Evolutionary conservation across 2,797 vertebrate species (phyloP).

Genomic region (Chrysocyon brachyurus): DNA sequence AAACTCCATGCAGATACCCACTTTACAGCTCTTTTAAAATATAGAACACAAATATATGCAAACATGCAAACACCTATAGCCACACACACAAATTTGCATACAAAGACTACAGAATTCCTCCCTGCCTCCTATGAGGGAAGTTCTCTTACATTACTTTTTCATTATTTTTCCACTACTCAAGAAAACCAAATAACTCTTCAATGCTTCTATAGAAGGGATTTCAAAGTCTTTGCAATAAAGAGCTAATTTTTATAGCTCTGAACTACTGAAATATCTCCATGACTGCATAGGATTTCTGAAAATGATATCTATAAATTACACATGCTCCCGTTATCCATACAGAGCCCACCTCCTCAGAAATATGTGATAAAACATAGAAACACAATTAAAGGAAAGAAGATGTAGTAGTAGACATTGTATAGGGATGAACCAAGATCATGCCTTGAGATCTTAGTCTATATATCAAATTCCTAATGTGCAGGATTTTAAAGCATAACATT

Average conservation of each 20-base stretch:
- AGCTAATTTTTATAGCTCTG: slow-evolving; percentile 18
- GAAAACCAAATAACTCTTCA: neutral
- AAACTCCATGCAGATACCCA: neutral
- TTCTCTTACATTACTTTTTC: neutral
- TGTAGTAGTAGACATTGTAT: neutral
- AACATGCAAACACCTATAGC: neutral
- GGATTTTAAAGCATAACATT: neutral
- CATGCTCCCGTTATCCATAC: neutral
- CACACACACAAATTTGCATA: neutral
- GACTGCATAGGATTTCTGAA: neutral
- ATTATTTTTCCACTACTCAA: neutral
- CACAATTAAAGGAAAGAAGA: neutral
- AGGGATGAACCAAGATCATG: neutral
- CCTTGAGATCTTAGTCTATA: neutral
- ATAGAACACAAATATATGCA: neutral
- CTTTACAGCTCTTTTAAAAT: neutral
- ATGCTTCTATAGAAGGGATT: neutral
- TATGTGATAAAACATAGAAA: neutral
- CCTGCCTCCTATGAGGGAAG: neutral
- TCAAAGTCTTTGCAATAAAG: neutral
- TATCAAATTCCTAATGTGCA: neutral
- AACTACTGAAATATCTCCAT: neutral
- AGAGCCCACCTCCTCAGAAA: neutral
- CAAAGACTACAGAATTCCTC: neutral
- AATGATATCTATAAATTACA: neutral